These are phyloP conservation scores for Sphecodes monilicornis DNA, from an alignment of 2,888 invertebrate species.

Conservation along the genomic window DNA sequence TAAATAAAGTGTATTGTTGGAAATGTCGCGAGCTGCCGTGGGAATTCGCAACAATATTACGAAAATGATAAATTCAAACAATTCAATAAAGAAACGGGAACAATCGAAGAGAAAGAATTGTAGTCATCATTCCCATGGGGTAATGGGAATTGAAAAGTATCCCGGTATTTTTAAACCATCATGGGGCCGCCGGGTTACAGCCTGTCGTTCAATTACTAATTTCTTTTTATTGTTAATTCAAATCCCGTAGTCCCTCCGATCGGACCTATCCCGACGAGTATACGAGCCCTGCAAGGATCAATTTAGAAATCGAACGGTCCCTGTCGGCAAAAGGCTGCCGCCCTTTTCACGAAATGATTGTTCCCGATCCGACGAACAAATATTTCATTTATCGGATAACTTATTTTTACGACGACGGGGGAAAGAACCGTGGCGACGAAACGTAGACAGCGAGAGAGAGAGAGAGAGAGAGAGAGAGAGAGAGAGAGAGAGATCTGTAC, in stretches of 20 bases:
- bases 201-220: background rate
- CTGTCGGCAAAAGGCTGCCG: background rate
- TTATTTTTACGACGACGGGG: slow-evolving; percentile 12
- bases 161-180: background rate
- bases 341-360: slow-evolving; percentile 12
- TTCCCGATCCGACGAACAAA: slow-evolving; percentile 35
- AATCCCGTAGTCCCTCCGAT: background rate
- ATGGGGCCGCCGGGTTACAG: background rate
- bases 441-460: background rate
- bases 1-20: too few relatives aligned
- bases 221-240: background rate
- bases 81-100: too few relatives aligned
- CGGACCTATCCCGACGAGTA: background rate
- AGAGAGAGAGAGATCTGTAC: background rate
- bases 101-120: too few relatives aligned
- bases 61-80: too few relatives aligned
- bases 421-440: slow-evolving; percentile 1
- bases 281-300: slow-evolving; percentile 1
- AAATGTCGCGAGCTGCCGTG: too few relatives aligned
- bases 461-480: background rate
- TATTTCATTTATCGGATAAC: slow-evolving; percentile 40
- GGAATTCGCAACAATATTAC: too few relatives aligned
- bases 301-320: slow-evolving; percentile 28
- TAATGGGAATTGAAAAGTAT: background rate
- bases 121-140: background rate